Evolutionary conservation across 2,888 invertebrate species (phyloP), one percentile per base, ranked within the genome.

Genomic region (Scaptomyza tumidula): DNA sequence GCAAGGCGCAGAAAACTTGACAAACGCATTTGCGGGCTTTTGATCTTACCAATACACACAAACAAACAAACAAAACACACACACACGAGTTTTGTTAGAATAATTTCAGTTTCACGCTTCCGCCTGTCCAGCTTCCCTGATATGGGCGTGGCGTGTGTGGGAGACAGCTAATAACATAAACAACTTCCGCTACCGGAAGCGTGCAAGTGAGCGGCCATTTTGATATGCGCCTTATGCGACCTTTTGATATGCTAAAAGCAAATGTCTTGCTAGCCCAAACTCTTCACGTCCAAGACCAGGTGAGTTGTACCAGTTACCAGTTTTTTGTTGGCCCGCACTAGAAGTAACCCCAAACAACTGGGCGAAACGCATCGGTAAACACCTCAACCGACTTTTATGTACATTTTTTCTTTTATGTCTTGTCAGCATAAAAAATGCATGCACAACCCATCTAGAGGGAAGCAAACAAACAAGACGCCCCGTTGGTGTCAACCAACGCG

Each of bases 371-470:
- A 79, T 83, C 85, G 71, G 85, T 78, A 84, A 83, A 83, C 85
- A 83, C 82, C 78, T 80, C 78, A 66, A 73, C 68, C 84, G 84
- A 80, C 84, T 80, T 83, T 83, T 84, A 82, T 82, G 81, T 82
- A 77, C 75, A 73, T 81, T 79, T 81, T 79, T 80, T 75, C 75
- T 78, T 83, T 83, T 81, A 82, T 83, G 82, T 82, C 72, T 81
- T 83, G 81, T 82, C 82, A 82, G 82, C 81, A 78, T 82, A 83
- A 81, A 80, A 82, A 82, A 83, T 83, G 82, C 84, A 82, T 77
- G 64, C 81, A 76, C 76, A 78, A 75, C 1, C 79, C 83, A 78
- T 65, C 80, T 60, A 54, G 56, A 62, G 66, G 73, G 76, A 74
- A 78, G 58, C 78, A 80, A 81, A 76, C 82, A 81, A 81, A 81